Conservation (phyloP, 2,797 vertebrate species). For the Halcyon badia region DNA sequence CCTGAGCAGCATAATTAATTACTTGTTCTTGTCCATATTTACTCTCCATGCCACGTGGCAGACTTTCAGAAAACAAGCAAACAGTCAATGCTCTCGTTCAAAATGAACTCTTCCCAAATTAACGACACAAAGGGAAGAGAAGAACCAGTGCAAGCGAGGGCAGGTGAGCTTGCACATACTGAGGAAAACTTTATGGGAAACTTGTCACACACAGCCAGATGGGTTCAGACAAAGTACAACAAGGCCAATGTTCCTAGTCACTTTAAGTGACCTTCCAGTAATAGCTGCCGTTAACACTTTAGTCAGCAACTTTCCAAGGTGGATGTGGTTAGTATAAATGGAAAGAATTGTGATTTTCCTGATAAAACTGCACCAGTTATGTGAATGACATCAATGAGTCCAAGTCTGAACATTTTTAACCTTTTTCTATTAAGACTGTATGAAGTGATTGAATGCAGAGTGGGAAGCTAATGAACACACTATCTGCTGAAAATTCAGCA, state of each 20-base stretch:
- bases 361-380: background rate
- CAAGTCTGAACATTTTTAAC: background rate
- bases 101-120: background rate
- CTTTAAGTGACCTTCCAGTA: constrained; percentile 1
- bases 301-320: constrained; percentile 36
- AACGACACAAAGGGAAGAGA: background rate
- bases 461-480: background rate
- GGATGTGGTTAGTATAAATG: constrained; percentile 23
- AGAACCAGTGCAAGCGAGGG: background rate
- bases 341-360: background rate
- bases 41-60: background rate
- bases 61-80: background rate
- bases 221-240: background rate
- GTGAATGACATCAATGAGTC: background rate
- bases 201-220: background rate
- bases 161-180: background rate
- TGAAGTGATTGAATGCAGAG: background rate
- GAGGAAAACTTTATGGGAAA: background rate
- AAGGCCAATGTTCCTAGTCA: background rate
- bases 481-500: background rate
- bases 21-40: background rate
- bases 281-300: background rate
- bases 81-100: background rate
- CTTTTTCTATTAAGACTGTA: constrained; percentile 21
- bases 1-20: background rate